Percentiles rank a stretch among this genome's conserved stretches.
These are phyloP conservation scores for Eristalinus sepulchralis DNA, from an alignment of 2,888 invertebrate species.

Conservation along the genomic window DNA sequence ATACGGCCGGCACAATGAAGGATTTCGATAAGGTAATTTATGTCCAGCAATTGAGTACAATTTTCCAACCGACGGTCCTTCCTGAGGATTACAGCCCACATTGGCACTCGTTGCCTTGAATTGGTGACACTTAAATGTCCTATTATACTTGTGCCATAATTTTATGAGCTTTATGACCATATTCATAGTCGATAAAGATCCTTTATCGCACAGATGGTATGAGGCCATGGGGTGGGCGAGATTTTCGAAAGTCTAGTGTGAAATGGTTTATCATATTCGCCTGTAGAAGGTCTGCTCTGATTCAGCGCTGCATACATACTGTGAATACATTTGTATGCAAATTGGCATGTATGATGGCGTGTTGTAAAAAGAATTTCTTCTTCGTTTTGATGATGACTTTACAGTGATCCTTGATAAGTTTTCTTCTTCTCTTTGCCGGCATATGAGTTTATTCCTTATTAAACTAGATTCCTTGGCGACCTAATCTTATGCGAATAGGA, in stretches of 20 bases:
- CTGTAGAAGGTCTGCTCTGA: not conserved
- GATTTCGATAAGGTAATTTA: slow-evolving; percentile 68
- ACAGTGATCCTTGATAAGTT: not conserved
- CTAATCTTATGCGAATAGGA: no score
- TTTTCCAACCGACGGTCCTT: slow-evolving; percentile 56
- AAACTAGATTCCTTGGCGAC: no score
- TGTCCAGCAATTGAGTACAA: slow-evolving; percentile 66
- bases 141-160: slow-evolving; percentile 62
- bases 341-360: not conserved
- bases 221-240: not conserved
- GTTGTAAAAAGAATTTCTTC: not conserved
- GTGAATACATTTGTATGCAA: not conserved
- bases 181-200: slow-evolving; percentile 66
- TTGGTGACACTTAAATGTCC: slow-evolving; percentile 59
- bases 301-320: not conserved
- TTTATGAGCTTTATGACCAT: slow-evolving; percentile 59
- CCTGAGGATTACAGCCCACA: slow-evolving; percentile 38
- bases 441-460: not conserved
- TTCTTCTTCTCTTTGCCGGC: not conserved
- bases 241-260: slow-evolving; percentile 9
- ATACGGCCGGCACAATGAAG: slow-evolving; percentile 58
- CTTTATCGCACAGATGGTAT: slow-evolving; percentile 34
- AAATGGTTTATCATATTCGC: slow-evolving; percentile 12
- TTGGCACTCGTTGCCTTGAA: slow-evolving; percentile 39
- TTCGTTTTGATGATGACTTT: not conserved